These are phyloP conservation scores for Zaprionus camerounensis DNA, from an alignment of 1,140 invertebrate genomes.

Conservation along the genomic window DNA sequence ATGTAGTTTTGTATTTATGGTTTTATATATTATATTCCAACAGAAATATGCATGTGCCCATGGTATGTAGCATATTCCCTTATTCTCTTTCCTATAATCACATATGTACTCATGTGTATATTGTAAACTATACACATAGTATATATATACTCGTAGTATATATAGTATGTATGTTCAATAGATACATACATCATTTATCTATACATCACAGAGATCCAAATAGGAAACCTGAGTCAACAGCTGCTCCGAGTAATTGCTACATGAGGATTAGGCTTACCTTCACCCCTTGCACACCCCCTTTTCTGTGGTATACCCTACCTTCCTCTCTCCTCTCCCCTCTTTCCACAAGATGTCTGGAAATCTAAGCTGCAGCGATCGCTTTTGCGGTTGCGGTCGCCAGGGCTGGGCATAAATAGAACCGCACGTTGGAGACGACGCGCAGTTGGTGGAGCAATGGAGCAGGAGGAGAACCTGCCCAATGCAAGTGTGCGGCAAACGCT, in stretches of 20 bases:
- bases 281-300: background rate
- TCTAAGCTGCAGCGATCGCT: background rate
- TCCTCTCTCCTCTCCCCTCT: background rate
- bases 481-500: conserved; percentile 20
- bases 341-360: background rate
- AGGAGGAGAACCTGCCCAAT: conserved; percentile 31
- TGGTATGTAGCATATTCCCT: no score
- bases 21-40: no score
- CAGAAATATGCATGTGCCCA: no score
- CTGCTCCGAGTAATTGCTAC: background rate
- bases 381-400: background rate
- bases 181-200: no score
- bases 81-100: no score
- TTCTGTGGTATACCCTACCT: no score
- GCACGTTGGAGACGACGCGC: background rate
- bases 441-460: background rate
- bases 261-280: background rate
- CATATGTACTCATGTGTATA: no score
- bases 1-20: no score
- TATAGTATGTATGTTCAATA: no score
- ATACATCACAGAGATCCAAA: background rate
- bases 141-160: no score
- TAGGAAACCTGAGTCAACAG: background rate
- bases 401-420: conserved; percentile 4
- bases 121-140: no score